Base-by-base conservation (phyloP, 30 jellyfish, hydroid and myxozoan species). In the Aurelia sp. region DNA sequence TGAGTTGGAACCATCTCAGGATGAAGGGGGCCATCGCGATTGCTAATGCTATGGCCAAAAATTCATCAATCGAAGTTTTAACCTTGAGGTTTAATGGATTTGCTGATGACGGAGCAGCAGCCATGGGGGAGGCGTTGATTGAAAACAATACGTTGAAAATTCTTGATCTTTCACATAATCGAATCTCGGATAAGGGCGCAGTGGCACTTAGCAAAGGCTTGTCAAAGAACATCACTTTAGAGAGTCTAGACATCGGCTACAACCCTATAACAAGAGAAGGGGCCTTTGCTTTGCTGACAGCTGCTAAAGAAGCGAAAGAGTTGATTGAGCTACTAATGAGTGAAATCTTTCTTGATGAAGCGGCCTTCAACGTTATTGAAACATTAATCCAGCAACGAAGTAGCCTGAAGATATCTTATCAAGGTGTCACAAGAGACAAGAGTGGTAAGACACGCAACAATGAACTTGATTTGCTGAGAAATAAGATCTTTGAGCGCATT, bases 1-100 rank as follows among this genome's bases (percentile, higher is more conserved):
- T 91, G 66, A 91, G 97, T 62, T 91, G 97, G 97, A 91, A 91
- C 58, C 95, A 91, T 40, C 57, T 91, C 17, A 78, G 97, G 65
- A 68, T 77, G 86, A 80, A 85, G 2, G 96, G 92, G 17, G 95
- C 96, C 12, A 60, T 74, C 55, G 92, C 91, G 5, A 17, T 91
- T 8, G 97, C 96, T 0, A 77, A 78, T 12, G 91, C 90, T 6
- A 74, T 91, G 15, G 83, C 86, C 20, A 77, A 78, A 63, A 91
- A 91, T 79, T 27, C 75, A 12, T 67, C 96, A 2, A 55, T 91
- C 51, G 68, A 83, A 47, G 85, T 58, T 15, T 63, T 91, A 27
- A 83, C 77, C 35, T 60, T 91, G 30, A 59, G 96, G 27, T 91
- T 83, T 63, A 91, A 91, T 71, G 97, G 97, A 17, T 83, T 91